These are phyloP conservation scores for Ianthella basta DNA, from an alignment of 37 sponge, comb jelly and placozoan species.

Conservation along the genomic window DNA sequence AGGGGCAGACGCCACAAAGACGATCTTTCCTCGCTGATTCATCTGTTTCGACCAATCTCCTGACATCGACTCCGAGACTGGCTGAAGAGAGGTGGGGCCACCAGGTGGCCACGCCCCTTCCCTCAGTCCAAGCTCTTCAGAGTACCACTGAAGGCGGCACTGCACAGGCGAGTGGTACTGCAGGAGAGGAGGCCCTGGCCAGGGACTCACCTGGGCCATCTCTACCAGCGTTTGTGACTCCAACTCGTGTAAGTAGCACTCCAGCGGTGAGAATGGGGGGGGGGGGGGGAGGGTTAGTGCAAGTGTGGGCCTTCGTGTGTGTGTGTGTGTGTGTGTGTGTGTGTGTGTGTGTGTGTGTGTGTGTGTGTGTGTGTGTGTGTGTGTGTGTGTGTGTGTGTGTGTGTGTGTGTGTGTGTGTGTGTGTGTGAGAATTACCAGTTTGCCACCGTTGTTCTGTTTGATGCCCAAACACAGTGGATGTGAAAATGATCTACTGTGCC, in stretches of 20 bases:
- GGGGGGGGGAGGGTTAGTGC: not conserved
- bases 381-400: no score
- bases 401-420: no score
- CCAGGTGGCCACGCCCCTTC: constrained; percentile 6
- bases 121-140: not conserved
- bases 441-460: no score
- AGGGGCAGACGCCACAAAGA: not conserved
- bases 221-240: constrained; percentile 17
- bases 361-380: no score
- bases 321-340: no score
- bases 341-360: no score
- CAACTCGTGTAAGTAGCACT: not conserved
- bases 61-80: constrained; percentile 6
- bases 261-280: no score
- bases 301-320: not conserved
- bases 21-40: not conserved
- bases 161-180: not conserved
- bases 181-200: not conserved
- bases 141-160: not conserved
- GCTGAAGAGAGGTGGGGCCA: not conserved
- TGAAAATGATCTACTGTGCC: no score
- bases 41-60: not conserved
- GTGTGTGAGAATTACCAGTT: no score
- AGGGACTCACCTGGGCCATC: not conserved
- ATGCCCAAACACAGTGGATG: no score